A percentile compares a stretch with the other conserved stretches of the same genome.
Conservation (phyloP, 2,888 invertebrate genomes). For the Himalopsyche japonica region DNA sequence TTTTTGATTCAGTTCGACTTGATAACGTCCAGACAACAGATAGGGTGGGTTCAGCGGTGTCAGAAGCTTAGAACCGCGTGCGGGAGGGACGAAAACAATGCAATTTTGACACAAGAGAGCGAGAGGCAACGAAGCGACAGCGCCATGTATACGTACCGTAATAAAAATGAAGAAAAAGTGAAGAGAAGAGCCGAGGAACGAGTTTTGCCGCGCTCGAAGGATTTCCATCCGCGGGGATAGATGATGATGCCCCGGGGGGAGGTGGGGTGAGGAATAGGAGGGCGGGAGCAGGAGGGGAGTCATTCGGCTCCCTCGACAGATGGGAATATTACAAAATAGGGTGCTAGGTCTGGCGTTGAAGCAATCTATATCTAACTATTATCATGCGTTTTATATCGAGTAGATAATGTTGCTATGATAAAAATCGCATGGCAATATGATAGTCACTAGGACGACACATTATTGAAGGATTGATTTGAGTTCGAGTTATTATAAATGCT, state of each 20-base stretch:
- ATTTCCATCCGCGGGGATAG: constrained; percentile 39
- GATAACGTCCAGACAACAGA: neutral
- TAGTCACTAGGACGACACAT: too few relatives aligned
- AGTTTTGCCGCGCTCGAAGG: constrained; percentile 39
- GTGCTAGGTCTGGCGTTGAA: neutral
- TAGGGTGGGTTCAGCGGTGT: neutral
- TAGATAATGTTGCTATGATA: too few relatives aligned
- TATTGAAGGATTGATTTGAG: too few relatives aligned
- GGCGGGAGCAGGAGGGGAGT: constrained; percentile 42
- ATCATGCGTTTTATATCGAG: too few relatives aligned
- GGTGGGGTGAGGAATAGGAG: constrained; percentile 46
- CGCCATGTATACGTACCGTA: neutral
- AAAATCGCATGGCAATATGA: too few relatives aligned
- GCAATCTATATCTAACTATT: neutral
- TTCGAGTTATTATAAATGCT: too few relatives aligned
- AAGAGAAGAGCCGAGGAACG: constrained; percentile 33
- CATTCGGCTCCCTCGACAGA: constrained; percentile 24
- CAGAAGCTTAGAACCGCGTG: constrained; percentile 14
- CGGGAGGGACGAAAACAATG: neutral
- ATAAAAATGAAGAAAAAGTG: constrained; percentile 43
- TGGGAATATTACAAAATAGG: constrained; percentile 5
- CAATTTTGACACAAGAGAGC: neutral
- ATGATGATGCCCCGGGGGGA: constrained; percentile 40
- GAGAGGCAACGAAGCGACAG: neutral
- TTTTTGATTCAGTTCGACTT: neutral